Base-by-base conservation (phyloP, 2,888 invertebrate genomes). In the Spodoptera picta region DNA sequence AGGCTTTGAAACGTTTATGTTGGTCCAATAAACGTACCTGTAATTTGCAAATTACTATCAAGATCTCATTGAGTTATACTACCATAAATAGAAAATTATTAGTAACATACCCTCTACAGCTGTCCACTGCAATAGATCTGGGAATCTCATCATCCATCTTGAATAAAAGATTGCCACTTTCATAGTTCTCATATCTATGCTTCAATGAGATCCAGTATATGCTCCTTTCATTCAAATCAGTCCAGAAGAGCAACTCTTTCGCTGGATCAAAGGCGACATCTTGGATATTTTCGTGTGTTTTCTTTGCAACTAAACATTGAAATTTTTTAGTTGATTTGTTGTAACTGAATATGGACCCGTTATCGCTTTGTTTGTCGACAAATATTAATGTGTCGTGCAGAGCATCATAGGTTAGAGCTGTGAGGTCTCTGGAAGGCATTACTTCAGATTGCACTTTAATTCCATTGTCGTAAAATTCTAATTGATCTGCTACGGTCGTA, bases 11-110 rank as follows among this genome's bases (percentile, higher is more conserved):
- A 92, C 90, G 82, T 97, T 96, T 79, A 96, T 96, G 89, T 98
- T 98, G 7, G 97, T 97, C 98, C 98, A 99, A 87, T 97, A 99
- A 64, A 99, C 91, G 70, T 96, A 96, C 56, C 97, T 97, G 87
- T 42, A 93, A 91, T 61, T 65, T 53, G 71, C 48, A 65, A 46
- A 65, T 43, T 5, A 55, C 10, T 44, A 36, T 50, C n/a, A 52
- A 23, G n/a, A 27, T 47, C 24, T 19, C 24, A 45, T 14, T 9
- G 1, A 55, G 31, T 56, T 44, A 23, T 23, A 31, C n/a, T 43
- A 23, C 14, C 45, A 36, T 42, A 23, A 46, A 47, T 23, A 58
- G 23, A 60, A 12, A n/a, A 19, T 7, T n/a, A 52, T n/a, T 36
- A 10, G 3, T 36, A 66, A 84, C 92, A 88, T 92, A 97, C 96